Percentiles rank a stretch among this genome's conserved stretches.
Evolutionary conservation across 2,113 vertebrate genomes (phyloP).

Genomic region (Haemorhous mexicanus): DNA sequence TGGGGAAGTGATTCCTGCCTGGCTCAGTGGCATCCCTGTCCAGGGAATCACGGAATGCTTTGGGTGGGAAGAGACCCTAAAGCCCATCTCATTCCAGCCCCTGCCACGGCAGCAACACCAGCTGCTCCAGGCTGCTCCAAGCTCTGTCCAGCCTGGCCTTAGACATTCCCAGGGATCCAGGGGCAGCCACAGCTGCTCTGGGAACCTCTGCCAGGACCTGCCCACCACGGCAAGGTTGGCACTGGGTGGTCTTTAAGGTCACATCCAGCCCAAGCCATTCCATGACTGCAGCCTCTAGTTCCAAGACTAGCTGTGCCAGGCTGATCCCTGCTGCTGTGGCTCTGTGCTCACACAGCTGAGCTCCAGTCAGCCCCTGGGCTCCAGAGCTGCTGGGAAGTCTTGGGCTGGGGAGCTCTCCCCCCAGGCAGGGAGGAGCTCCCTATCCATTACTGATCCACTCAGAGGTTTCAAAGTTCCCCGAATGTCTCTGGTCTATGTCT

Average conservation of each 20-base stretch:
- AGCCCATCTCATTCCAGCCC: not conserved
- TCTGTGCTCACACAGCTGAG: not conserved
- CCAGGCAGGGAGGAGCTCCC: fast-evolving
- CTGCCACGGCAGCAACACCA: not conserved
- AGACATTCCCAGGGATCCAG: no score
- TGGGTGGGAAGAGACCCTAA: not conserved
- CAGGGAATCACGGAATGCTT: not conserved
- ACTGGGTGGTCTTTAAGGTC: not conserved
- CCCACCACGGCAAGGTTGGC: not conserved
- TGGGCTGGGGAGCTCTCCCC: not conserved
- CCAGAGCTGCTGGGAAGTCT: fast-evolving
- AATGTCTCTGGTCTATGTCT: fast-evolving
- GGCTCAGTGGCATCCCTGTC: not conserved
- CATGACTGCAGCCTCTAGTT: fast-evolving
- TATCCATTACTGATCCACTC: not conserved
- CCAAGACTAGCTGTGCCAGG: not conserved
- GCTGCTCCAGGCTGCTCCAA: not conserved
- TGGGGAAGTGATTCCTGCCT: not conserved
- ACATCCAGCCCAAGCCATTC: not conserved
- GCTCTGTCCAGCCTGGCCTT: fast-evolving
- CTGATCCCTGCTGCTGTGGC: not conserved
- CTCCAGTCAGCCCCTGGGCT: not conserved
- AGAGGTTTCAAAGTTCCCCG: not conserved
- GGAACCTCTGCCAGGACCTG: not conserved
- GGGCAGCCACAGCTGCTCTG: not conserved